phyloP scores from a whole-genome alignment of 1,140 invertebrate genomes.

The Drosophila paulistorum region DNA sequence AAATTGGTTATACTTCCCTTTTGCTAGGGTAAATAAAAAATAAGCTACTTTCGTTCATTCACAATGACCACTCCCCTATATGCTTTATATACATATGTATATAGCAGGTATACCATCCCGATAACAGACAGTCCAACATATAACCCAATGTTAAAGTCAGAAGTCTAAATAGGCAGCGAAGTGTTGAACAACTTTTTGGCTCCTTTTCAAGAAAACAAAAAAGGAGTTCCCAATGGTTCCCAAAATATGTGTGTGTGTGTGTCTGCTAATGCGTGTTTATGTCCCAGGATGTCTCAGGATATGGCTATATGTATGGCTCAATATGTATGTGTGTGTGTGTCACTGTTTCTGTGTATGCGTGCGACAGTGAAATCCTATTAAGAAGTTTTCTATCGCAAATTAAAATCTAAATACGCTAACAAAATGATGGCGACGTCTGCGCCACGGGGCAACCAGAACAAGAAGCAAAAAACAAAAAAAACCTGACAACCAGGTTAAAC shows the following conservation, averaged over 20 bases:
- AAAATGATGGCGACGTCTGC: conserved; percentile 72
- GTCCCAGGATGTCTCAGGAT: conserved; percentile 24
- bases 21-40: no score
- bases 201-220: conserved; percentile 25
- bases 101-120: neutral
- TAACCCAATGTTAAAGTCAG: neutral
- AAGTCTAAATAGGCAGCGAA: conserved; percentile 2
- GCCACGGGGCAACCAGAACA: conserved; percentile 46
- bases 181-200: neutral
- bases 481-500: conserved; percentile 16
- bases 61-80: conserved; percentile 34
- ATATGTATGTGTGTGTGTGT: conserved; percentile 14
- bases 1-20: no score
- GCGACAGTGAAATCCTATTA: conserved; percentile 77
- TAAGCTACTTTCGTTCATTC: neutral
- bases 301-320: neutral
- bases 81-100: neutral
- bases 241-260: conserved; percentile 27
- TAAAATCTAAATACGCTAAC: conserved; percentile 80
- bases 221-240: conserved; percentile 57
- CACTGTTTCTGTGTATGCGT: neutral
- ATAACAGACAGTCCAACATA: neutral
- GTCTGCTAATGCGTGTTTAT: conserved; percentile 51
- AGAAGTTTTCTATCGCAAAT: conserved; percentile 81
- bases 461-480: conserved; percentile 18